These are phyloP conservation scores for Notothenia rossii DNA, from an alignment of 2,113 vertebrate species.

Conservation along the genomic window DNA sequence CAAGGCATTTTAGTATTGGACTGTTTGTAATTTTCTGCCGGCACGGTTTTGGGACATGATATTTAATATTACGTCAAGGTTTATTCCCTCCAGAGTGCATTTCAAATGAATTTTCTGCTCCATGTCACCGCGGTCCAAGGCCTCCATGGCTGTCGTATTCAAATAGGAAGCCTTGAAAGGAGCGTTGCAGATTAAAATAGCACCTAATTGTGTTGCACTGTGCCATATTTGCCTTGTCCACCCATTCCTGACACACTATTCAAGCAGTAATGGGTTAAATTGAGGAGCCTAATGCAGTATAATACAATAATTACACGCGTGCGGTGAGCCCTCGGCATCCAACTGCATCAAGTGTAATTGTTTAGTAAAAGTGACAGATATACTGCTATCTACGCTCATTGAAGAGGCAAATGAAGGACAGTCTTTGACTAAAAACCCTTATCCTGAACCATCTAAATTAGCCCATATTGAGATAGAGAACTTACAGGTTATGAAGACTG, in stretches of 20 bases:
- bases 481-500: slow-evolving; percentile 38
- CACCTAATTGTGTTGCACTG: slow-evolving; percentile 71
- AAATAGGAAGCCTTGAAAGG: slow-evolving; percentile 67
- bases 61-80: slow-evolving; percentile 73
- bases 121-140: slow-evolving; percentile 66
- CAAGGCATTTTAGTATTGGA: slow-evolving; percentile 55
- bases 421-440: slow-evolving; percentile 47
- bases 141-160: slow-evolving; percentile 73
- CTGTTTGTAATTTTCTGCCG: slow-evolving; percentile 64
- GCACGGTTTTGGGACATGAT: slow-evolving; percentile 61
- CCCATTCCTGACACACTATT: slow-evolving; percentile 64
- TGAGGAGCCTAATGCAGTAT: slow-evolving; percentile 68
- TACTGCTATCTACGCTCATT: slow-evolving; percentile 51
- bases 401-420: slow-evolving; percentile 42
- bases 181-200: slow-evolving; percentile 72
- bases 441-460: slow-evolving; percentile 73
- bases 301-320: slow-evolving; percentile 75
- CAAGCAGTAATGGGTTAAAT: slow-evolving; percentile 72
- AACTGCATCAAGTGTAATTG: slow-evolving; percentile 48
- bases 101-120: slow-evolving; percentile 85
- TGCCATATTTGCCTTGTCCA: slow-evolving; percentile 70
- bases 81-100: slow-evolving; percentile 73
- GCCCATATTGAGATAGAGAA: slow-evolving; percentile 50
- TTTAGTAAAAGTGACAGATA: slow-evolving; percentile 44
- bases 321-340: slow-evolving; percentile 15